Conservation (phyloP, 2,113 vertebrate genomes). For the Ciconia boyciana region DNA sequence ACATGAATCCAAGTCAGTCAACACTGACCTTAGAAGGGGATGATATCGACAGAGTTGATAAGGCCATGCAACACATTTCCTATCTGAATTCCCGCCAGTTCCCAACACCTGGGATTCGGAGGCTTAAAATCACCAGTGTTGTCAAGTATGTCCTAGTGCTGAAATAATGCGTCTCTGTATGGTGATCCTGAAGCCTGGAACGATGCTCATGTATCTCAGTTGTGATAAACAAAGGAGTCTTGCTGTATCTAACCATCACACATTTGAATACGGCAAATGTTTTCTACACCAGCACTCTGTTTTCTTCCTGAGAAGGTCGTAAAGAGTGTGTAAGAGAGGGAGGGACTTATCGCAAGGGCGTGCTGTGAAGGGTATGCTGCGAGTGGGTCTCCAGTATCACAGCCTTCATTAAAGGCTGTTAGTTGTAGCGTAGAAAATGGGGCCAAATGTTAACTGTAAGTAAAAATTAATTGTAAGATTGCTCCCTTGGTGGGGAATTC, state of each 20-base stretch:
- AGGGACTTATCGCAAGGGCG: neutral
- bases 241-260: neutral
- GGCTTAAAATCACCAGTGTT: slow-evolving; percentile 83
- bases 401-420: neutral
- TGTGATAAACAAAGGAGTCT: neutral
- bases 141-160: slow-evolving; percentile 77
- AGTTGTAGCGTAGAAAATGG: neutral
- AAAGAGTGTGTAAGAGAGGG: neutral
- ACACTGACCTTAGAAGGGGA: slow-evolving; percentile 86
- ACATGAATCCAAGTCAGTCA: slow-evolving; percentile 87
- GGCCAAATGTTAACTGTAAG: slow-evolving; percentile 34
- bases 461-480: slow-evolving; percentile 24
- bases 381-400: neutral
- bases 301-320: neutral
- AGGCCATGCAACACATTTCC: slow-evolving; percentile 91
- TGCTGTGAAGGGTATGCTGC: neutral
- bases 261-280: fast-evolving
- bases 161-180: fast-evolving
- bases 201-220: fast-evolving
- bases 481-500: neutral
- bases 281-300: neutral
- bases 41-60: slow-evolving; percentile 86
- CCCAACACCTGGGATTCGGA: slow-evolving; percentile 92
- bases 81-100: slow-evolving; percentile 97
- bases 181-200: neutral